These are phyloP conservation scores for Craniophora ligustri DNA, from an alignment of 2,888 invertebrate genomes.

Conservation along the genomic window DNA sequence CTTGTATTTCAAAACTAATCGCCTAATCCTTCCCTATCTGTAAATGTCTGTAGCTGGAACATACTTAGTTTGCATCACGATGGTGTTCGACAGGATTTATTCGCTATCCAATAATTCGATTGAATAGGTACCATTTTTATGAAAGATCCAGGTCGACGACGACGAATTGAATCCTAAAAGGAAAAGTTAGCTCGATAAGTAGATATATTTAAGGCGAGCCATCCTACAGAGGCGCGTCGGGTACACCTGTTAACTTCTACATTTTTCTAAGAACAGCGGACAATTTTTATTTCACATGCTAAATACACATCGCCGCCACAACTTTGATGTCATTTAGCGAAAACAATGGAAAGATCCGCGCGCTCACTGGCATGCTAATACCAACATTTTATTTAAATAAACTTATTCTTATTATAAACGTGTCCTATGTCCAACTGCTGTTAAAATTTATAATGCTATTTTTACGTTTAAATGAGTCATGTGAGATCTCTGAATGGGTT, in stretches of 20 bases:
- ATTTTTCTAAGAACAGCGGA: slow-evolving; percentile 76
- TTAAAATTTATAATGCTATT: slow-evolving; percentile 85
- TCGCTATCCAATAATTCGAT: slow-evolving; percentile 45
- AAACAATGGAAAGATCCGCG: slow-evolving; percentile 86
- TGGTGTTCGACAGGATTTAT: slow-evolving; percentile 55
- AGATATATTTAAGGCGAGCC: slow-evolving; percentile 32
- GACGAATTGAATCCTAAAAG: slow-evolving; percentile 27
- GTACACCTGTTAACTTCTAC: slow-evolving; percentile 65
- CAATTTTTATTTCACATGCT: slow-evolving; percentile 82
- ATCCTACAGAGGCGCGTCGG: slow-evolving; percentile 36
- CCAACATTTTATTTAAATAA: slow-evolving; percentile 84
- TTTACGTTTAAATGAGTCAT: slow-evolving; percentile 84
- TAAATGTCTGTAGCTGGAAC: slow-evolving; percentile 55
- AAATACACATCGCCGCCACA: slow-evolving; percentile 80
- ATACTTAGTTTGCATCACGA: slow-evolving; percentile 62
- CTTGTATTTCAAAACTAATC: background rate
- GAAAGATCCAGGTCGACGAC: slow-evolving; percentile 7
- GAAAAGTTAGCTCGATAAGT: slow-evolving; percentile 33
- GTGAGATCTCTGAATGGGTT: slow-evolving; percentile 76
- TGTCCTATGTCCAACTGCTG: slow-evolving; percentile 78
- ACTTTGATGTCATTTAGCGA: slow-evolving; percentile 88
- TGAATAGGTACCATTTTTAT: slow-evolving; percentile 20
- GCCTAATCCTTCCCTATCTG: slow-evolving; percentile 48
- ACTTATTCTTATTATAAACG: slow-evolving; percentile 84
- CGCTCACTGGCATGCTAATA: slow-evolving; percentile 80